These are phyloP conservation scores for Maniola hyperantus DNA, from an alignment of 2,888 invertebrate genomes.

Conservation along the genomic window DNA sequence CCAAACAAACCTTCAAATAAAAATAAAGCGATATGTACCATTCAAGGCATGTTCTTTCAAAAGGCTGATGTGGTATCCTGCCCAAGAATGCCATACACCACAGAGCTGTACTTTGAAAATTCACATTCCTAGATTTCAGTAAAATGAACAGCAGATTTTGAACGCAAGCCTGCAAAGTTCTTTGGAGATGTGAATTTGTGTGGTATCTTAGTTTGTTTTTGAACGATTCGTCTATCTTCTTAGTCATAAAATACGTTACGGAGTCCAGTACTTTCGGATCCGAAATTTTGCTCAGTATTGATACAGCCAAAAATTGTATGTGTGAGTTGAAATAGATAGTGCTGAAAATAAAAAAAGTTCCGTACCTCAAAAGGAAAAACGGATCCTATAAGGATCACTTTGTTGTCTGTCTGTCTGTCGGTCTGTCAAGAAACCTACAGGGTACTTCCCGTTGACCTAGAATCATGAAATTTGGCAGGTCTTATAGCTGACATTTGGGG, in stretches of 20 bases:
- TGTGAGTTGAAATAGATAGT: constrained; percentile 59
- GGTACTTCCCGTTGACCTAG: no score
- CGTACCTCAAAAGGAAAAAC: background rate
- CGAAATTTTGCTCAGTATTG: constrained; percentile 54
- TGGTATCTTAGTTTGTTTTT: constrained; percentile 71
- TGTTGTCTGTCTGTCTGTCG: no score
- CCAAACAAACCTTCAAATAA: constrained; percentile 52
- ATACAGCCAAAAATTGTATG: constrained; percentile 57
- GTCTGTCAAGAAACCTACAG: no score
- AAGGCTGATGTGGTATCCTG: constrained; percentile 69
- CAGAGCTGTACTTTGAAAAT: constrained; percentile 43
- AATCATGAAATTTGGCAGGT: no score
- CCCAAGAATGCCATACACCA: constrained; percentile 65
- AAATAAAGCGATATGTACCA: constrained; percentile 67
- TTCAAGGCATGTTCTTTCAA: constrained; percentile 65
- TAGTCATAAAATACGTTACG: constrained; percentile 54
- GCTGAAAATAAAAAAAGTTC: constrained; percentile 50
- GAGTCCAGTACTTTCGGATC: constrained; percentile 50
- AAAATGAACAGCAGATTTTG: constrained; percentile 62
- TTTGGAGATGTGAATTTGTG: constrained; percentile 66
- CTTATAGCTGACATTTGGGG: no score
- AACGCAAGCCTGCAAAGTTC: constrained; percentile 58
- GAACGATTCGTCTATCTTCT: constrained; percentile 58
- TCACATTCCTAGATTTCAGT: constrained; percentile 47
- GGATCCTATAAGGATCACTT: no score